These are phyloP conservation scores for Penaeus indicus DNA, from an alignment of 1,140 invertebrate genomes.

Conservation along the genomic window DNA sequence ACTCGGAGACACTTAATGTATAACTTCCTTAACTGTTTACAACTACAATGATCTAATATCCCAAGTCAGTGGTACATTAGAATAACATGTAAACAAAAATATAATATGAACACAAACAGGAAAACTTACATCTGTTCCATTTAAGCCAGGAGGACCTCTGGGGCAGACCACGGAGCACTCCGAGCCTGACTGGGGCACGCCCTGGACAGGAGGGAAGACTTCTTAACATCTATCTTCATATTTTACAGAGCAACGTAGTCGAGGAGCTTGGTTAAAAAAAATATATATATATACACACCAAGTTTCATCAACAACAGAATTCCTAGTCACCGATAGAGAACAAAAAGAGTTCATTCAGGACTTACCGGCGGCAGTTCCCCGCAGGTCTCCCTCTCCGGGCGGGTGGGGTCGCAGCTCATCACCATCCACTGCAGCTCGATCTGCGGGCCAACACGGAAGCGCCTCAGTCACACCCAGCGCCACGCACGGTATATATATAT, in stretches of 20 bases:
- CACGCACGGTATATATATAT: background rate
- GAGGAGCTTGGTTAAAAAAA: too few species aligned
- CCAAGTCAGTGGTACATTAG: too few species aligned
- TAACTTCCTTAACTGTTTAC: too few species aligned
- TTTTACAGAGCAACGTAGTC: too few species aligned
- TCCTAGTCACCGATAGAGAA: too few species aligned
- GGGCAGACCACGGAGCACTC: conserved; percentile 74
- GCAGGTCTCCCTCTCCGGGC: conserved; percentile 80
- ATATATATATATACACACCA: too few species aligned
- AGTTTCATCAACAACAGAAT: too few species aligned
- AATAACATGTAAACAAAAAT: background rate
- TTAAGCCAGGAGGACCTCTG: conserved; percentile 75
- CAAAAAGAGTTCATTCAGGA: conserved; percentile 23
- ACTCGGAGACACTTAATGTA: too few species aligned
- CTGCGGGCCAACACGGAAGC: conserved; percentile 70
- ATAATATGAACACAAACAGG: background rate
- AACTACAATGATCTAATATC: too few species aligned
- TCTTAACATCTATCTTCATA: too few species aligned
- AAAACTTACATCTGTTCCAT: conserved; percentile 74
- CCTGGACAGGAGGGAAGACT: too few species aligned
- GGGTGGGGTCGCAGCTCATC: conserved; percentile 82
- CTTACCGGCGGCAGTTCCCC: conserved; percentile 79
- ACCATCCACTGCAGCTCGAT: conserved; percentile 87
- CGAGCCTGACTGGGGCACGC: background rate
- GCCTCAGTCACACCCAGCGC: background rate